Conservation (phyloP, 2,888 invertebrate species). For the Nephrotoma flavescens region DNA sequence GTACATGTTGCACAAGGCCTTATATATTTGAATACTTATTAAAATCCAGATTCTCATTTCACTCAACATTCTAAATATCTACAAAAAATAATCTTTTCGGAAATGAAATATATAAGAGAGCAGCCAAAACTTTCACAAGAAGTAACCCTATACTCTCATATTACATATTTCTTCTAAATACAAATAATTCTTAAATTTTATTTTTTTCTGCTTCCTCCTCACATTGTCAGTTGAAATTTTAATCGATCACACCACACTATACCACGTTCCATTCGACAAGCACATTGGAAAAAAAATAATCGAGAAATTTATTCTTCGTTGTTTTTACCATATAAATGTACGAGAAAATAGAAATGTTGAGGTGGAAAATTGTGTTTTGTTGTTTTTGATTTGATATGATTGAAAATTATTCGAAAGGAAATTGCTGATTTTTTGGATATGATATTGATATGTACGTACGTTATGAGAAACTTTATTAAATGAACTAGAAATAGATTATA, state of each 20-base stretch:
- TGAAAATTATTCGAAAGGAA: background rate
- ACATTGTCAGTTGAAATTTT: background rate
- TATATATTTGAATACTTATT: no score
- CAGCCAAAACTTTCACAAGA: background rate
- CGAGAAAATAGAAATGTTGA: background rate
- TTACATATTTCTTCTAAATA: background rate
- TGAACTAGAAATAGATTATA: background rate
- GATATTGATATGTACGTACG: background rate
- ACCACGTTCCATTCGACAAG: background rate
- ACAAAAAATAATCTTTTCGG: no score
- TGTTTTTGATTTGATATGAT: background rate
- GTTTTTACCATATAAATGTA: background rate
- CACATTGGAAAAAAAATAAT: background rate
- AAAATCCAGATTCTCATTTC: no score
- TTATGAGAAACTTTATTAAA: background rate
- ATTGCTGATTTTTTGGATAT: background rate
- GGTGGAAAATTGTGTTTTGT: background rate
- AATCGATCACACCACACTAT: background rate
- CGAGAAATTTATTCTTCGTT: background rate
- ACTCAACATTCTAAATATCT: no score
- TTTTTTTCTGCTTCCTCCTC: background rate
- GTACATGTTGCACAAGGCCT: no score
- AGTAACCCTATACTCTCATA: background rate
- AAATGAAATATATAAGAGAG: no score
- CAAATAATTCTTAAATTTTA: background rate